Percentiles rank a stretch among this genome's conserved stretches.
phyloP scores from a whole-genome alignment of 1,140 invertebrate genomes.

The Bombus superbus region DNA sequence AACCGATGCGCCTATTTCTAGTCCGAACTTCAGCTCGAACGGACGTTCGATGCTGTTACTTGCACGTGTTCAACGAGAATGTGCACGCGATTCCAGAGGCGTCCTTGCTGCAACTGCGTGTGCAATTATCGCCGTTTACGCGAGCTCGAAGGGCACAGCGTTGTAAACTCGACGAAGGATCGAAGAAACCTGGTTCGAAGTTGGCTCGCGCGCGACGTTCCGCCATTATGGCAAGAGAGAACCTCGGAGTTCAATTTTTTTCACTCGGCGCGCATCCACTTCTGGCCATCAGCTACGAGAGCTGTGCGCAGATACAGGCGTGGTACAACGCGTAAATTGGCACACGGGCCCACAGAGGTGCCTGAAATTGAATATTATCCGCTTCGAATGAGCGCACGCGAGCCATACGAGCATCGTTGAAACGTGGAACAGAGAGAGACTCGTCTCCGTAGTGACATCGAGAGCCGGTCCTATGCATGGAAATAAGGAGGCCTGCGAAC shows the following conservation, averaged over 20 bases:
- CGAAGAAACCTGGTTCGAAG: constrained; percentile 23
- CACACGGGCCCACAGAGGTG: constrained; percentile 48
- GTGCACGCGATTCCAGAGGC: constrained; percentile 31
- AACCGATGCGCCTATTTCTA: constrained; percentile 69
- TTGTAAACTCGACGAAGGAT: constrained; percentile 43
- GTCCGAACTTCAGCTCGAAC: constrained; percentile 35
- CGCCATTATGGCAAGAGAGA: background rate
- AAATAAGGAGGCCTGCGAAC: constrained; percentile 44
- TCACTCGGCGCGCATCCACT: constrained; percentile 22
- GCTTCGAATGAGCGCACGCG: constrained; percentile 51
- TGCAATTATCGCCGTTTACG: constrained; percentile 79
- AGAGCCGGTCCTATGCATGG: constrained; percentile 47
- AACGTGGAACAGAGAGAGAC: constrained; percentile 32
- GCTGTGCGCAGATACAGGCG: background rate
- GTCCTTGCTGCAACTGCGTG: constrained; percentile 67
- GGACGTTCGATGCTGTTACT: constrained; percentile 1
- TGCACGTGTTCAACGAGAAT: constrained; percentile 43
- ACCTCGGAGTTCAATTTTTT: constrained; percentile 35
- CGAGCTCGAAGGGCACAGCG: constrained; percentile 48
- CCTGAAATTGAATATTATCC: constrained; percentile 69
- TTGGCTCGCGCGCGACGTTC: constrained; percentile 19
- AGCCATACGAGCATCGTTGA: background rate
- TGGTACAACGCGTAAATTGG: constrained; percentile 60
- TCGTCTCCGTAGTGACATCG: constrained; percentile 46
- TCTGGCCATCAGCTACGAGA: background rate